Evolutionary conservation across 2,888 invertebrate species (phyloP).

Genomic region (Hirtodrosophila histrioides): DNA sequence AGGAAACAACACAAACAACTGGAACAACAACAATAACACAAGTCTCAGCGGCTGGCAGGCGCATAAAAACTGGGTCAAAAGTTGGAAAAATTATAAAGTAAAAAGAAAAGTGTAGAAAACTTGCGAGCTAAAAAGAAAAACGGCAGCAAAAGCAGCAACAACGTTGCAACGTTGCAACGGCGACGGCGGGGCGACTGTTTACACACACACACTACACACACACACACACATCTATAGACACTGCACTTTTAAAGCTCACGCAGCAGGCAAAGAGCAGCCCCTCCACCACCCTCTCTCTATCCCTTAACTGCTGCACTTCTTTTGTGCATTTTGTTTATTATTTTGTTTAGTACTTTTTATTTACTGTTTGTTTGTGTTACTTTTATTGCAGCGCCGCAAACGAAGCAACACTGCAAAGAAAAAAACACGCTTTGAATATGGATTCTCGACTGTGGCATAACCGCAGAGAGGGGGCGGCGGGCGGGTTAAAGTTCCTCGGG

Average conservation of each 20-base stretch:
- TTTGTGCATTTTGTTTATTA: conserved; percentile 54
- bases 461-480: neutral
- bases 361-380: conserved; percentile 72
- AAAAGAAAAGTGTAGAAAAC: conserved; percentile 73
- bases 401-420: conserved; percentile 13
- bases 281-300: conserved; percentile 1
- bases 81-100: conserved; percentile 77
- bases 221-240: conserved; percentile 9
- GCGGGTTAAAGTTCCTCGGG: too few species aligned
- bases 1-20: conserved; percentile 11
- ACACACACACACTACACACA: conserved; percentile 35
- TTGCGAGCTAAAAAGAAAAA: conserved; percentile 49
- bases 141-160: conserved; percentile 22
- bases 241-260: conserved; percentile 32
- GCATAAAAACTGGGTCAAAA: conserved; percentile 73
- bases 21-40: conserved; percentile 14
- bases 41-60: conserved; percentile 32
- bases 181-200: conserved; percentile 58
- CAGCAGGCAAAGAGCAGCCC: conserved; percentile 29
- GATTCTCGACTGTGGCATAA: conserved; percentile 5
- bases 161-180: conserved; percentile 31
- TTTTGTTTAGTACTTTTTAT: conserved; percentile 62
- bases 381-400: conserved; percentile 64
- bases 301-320: conserved; percentile 4
- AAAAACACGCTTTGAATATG: neutral